Evolutionary conservation across 2,797 vertebrate genomes (phyloP).

Genomic region (Anguilla marmorata): DNA sequence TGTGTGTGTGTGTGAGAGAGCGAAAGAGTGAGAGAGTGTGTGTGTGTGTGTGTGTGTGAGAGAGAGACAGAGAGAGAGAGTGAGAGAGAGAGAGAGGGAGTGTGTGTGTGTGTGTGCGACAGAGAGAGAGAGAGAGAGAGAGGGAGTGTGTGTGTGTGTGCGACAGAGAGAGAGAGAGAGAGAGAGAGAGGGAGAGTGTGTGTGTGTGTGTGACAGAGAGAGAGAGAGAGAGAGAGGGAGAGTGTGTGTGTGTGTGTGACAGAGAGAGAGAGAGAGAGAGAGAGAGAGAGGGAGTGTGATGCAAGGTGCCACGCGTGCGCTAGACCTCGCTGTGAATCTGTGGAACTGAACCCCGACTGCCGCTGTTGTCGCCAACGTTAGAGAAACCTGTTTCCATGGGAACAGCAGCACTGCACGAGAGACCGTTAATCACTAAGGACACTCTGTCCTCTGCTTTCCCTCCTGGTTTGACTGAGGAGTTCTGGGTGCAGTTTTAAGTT

Average conservation of each 20-base stretch:
- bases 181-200: too few relatives aligned
- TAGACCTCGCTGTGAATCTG: background rate
- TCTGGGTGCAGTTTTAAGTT: background rate
- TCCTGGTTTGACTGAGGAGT: background rate
- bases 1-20: conserved; percentile 42
- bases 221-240: conserved; percentile 43
- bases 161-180: conserved; percentile 13
- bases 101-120: conserved; percentile 37
- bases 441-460: conserved; percentile 13
- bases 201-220: conserved; percentile 45
- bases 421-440: conserved; percentile 16
- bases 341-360: background rate
- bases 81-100: background rate
- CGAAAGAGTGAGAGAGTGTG: conserved; percentile 21
- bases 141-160: conserved; percentile 35
- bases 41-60: too few relatives aligned
- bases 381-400: conserved; percentile 28
- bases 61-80: too few relatives aligned
- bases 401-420: conserved; percentile 18
- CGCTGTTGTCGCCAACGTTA: background rate
- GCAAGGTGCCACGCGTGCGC: background rate
- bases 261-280: conserved; percentile 20
- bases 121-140: conserved; percentile 44
- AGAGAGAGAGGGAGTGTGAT: background rate
- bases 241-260: conserved; percentile 36